These are phyloP conservation scores for Choreutis nemorana DNA, from an alignment of 2,888 invertebrate genomes.

Conservation along the genomic window DNA sequence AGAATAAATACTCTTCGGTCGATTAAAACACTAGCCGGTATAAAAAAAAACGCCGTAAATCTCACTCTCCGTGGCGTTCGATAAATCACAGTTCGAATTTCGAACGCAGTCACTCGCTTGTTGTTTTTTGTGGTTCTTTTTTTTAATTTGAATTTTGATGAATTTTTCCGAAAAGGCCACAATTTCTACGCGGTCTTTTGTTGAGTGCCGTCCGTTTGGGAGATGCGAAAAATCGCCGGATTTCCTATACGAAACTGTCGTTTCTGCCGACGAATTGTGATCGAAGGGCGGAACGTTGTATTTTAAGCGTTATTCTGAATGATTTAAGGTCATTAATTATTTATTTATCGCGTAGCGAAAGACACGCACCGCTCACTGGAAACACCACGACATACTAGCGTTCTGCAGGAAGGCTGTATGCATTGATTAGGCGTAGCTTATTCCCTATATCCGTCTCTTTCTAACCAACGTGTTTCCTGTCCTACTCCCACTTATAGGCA, in stretches of 20 bases:
- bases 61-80: no score
- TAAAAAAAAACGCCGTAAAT: no score
- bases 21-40: no score
- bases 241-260: conserved; percentile 9
- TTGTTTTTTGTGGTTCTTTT: no score
- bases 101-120: no score
- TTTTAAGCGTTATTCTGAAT: conserved; percentile 9
- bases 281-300: background rate
- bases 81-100: no score
- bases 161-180: conserved; percentile 30
- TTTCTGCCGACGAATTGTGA: conserved; percentile 6
- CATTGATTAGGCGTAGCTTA: conserved; percentile 62
- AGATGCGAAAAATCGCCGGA: conserved; percentile 13
- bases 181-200: conserved; percentile 29
- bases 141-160: no score
- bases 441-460: conserved; percentile 27
- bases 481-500: conserved; percentile 28
- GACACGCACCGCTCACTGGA: background rate
- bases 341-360: conserved; percentile 21
- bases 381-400: conserved; percentile 38
- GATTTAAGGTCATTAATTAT: conserved; percentile 20
- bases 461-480: conserved; percentile 16
- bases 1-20: no score
- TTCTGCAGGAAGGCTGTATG: conserved; percentile 49
- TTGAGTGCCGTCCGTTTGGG: conserved; percentile 19